Conservation (phyloP, 2,113 vertebrate genomes). For the Leuciscus idus region DNA sequence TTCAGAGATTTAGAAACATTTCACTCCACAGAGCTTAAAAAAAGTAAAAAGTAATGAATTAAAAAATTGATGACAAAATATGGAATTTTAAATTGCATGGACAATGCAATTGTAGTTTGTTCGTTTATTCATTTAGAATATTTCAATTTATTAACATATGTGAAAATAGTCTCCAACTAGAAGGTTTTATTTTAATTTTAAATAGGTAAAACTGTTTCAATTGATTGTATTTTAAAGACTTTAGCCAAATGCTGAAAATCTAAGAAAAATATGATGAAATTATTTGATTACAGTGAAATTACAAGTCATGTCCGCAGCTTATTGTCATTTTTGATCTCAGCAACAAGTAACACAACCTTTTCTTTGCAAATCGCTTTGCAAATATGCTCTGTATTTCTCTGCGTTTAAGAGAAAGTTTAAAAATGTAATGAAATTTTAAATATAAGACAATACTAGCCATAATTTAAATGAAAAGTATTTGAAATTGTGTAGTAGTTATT, state of each 20-base stretch:
- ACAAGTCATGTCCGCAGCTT: too few relatives aligned
- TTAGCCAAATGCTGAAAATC: not conserved
- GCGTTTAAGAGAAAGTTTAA: not conserved
- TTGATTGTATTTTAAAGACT: not conserved
- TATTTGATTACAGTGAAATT: too few relatives aligned
- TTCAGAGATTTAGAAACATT: not conserved
- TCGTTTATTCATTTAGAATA: not conserved
- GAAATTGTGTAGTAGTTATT: not conserved
- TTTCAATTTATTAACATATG: not conserved
- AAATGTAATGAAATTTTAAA: not conserved
- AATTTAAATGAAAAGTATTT: not conserved
- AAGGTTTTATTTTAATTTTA: not conserved
- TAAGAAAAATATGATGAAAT: not conserved
- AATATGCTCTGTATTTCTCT: not conserved
- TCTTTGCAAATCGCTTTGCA: not conserved
- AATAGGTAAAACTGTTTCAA: not conserved
- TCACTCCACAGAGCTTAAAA: not conserved
- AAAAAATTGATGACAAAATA: not conserved
- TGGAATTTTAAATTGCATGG: not conserved
- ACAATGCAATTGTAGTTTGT: too few relatives aligned
- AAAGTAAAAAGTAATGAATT: too few relatives aligned
- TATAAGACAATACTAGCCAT: not conserved
- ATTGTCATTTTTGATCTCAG: not conserved
- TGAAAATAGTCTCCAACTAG: not conserved
- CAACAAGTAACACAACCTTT: not conserved